Evolutionary conservation across 2,888 invertebrate genomes (phyloP), one percentile per base, ranked within the genome.

Genomic region (Rhyacophila evoluta): DNA sequence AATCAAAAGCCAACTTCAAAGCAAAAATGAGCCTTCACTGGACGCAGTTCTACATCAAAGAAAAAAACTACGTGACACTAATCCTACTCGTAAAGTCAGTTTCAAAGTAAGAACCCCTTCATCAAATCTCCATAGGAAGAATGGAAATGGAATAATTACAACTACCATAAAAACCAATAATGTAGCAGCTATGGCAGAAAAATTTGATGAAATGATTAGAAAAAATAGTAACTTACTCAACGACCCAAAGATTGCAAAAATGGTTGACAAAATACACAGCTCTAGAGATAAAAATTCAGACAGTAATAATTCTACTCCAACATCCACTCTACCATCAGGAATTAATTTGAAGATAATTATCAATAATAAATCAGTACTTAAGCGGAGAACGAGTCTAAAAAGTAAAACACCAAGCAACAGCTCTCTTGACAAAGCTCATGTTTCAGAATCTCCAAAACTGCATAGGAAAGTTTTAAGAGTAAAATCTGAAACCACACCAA

Each of bases 141-240:
- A 88, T 2, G 88, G 88, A 28, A 82, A 87, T 37, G 85, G 86
- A 36, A 85, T 88, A 8, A 89, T 88, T 84, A 88, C 89, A 37
- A 87, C 91, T 85, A 89, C 89, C 4, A 87, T 91, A 81, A 86
- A 88, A 11, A 88, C 89, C 80, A 92, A 88, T 83, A 91, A 91
- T 85, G 94, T 94, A 37, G 92, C 93, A 70, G 92, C 92, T 84
- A 85, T 94, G 78, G 92, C 94, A 0, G 91, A 92, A 82, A 93
- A 93, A 84, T 94, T 93, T 84, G 94, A 94, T 84, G 91, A 92
- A 84, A 88, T 93, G 84, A 90, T 92, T 81, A 87, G 85, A 74
- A 90, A 90, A 83, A 87, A 88, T 82, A 85, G 85, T 68, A 85
- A 85, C 2, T 84, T 90, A 5, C 84, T 90, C 41, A 91, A 90